Evolutionary conservation across 2,113 vertebrate genomes (phyloP).

Genomic region (Tetraodon nigroviridis): DNA sequence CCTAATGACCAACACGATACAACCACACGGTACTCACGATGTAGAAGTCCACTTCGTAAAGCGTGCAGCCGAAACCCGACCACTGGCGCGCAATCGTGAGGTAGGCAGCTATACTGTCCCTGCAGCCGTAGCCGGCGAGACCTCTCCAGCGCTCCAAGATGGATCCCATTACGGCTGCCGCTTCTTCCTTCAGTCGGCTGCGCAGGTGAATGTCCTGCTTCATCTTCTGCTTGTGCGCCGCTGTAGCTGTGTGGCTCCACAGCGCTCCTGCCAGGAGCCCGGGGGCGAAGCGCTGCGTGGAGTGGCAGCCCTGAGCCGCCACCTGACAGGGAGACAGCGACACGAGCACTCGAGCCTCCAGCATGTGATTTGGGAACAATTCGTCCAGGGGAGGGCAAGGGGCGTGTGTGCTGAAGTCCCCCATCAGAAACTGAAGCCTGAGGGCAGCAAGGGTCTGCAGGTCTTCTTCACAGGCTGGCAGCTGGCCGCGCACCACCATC

Average conservation of each 20-base stretch:
- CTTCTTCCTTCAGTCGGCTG: conserved; percentile 79
- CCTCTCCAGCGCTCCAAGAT: conserved; percentile 90
- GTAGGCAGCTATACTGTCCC: conserved; percentile 88
- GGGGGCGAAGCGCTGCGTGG: conserved; percentile 63
- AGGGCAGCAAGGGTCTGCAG: conserved; percentile 85
- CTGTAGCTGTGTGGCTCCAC: conserved; percentile 76
- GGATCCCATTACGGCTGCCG: conserved; percentile 73
- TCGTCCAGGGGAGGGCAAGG: conserved; percentile 83
- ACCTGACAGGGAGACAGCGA: conserved; percentile 54
- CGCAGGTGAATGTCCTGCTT: conserved; percentile 78
- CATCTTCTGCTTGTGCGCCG: conserved; percentile 78
- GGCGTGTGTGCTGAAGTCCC: conserved; percentile 81
- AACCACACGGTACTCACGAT: conserved; percentile 74
- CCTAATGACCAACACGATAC: background rate
- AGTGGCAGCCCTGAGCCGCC: conserved; percentile 56
- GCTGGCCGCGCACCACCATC: conserved; percentile 84
- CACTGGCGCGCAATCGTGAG: conserved; percentile 86
- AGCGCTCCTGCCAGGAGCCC: conserved; percentile 80
- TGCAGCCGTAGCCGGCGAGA: conserved; percentile 81
- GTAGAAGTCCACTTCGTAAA: conserved; percentile 88
- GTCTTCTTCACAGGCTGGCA: conserved; percentile 84
- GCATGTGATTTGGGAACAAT: conserved; percentile 74
- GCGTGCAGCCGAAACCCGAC: conserved; percentile 90
- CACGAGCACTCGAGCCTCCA: conserved; percentile 73
- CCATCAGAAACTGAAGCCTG: conserved; percentile 84